Base-by-base conservation (phyloP, 2,113 vertebrate genomes). In the Silurus asotus region DNA sequence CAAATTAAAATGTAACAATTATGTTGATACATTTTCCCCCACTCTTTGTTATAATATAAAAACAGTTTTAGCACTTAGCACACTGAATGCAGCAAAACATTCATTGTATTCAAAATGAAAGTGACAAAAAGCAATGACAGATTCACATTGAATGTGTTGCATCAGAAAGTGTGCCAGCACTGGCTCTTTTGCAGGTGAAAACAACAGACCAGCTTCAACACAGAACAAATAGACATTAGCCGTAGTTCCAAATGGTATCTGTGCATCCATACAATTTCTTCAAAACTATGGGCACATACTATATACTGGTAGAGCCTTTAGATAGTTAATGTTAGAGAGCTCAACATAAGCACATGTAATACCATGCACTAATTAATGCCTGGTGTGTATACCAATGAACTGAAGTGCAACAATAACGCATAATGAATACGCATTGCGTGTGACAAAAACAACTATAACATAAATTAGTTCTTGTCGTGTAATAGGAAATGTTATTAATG, bases 81-180 rank as follows among this genome's bases (percentile, higher is more conserved):
- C 0, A 77, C 1, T 37, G 14, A 58, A 58, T 78, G n/a, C 1
- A 58, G 23, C 76, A 78, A 78, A 78, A 28, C 1, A 19, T 37
- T 15, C n/a, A 78, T 58, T 78, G 75, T 77, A n/a, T 56, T 77
- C 75, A 77, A 56, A 58, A 78, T 78, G 14, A 78, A 28, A 58
- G n/a, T 37, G 15, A 78, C n/a, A 78, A 76, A 78, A 58, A 15
- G 23, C 10, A 76, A 55, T 55, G 10, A 37, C 3, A 37, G 53
- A 28, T 58, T 17, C 53, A 19, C 53, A 78, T 53, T 7, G 23
- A 6, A 55, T 76, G 70, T 74, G 70, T 51, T 51, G 75, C 53
- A 13, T 28, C 13, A 77, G 53, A 77, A 77, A 15, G n/a, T 19
- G 53, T 37, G 53, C 76, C 76, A n/a, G 23, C 9, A 55, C 5